phyloP scores from a whole-genome alignment of 1,140 invertebrate species.

The Ips typographus region DNA sequence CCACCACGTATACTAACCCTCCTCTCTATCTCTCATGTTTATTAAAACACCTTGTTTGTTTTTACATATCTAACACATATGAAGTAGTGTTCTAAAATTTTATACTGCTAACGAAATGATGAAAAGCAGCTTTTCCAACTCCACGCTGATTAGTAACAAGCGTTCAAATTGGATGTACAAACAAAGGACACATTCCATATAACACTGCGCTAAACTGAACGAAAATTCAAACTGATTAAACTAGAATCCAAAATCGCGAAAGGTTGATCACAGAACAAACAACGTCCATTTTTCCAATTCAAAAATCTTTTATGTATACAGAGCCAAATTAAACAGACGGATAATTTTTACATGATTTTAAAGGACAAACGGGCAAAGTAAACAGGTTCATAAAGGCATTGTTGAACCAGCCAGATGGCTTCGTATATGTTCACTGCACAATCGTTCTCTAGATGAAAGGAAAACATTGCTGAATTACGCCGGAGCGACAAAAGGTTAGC shows the following conservation, averaged over 20 bases:
- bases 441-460: slow-evolving; percentile 23
- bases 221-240: slow-evolving; percentile 4
- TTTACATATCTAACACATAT: background rate
- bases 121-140: no score
- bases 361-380: slow-evolving; percentile 23
- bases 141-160: no score
- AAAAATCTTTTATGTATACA: slow-evolving; percentile 28
- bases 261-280: slow-evolving; percentile 1
- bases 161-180: background rate
- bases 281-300: slow-evolving; percentile 17
- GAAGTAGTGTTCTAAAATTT: no score
- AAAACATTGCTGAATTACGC: slow-evolving; percentile 19
- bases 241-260: slow-evolving; percentile 1
- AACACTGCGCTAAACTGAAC: background rate
- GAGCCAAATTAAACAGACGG: slow-evolving; percentile 26
- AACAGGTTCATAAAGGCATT: slow-evolving; percentile 15
- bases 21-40: slow-evolving; percentile 13
- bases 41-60: slow-evolving; percentile 39
- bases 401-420: slow-evolving; percentile 20
- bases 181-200: background rate
- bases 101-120: no score
- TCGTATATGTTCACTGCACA: slow-evolving; percentile 21
- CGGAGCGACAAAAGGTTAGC: slow-evolving; percentile 10
- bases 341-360: slow-evolving; percentile 29
- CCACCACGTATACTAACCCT: slow-evolving; percentile 39